phyloP scores from a whole-genome alignment of 2,797 vertebrate genomes.

The Premnoplex brunnescens region DNA sequence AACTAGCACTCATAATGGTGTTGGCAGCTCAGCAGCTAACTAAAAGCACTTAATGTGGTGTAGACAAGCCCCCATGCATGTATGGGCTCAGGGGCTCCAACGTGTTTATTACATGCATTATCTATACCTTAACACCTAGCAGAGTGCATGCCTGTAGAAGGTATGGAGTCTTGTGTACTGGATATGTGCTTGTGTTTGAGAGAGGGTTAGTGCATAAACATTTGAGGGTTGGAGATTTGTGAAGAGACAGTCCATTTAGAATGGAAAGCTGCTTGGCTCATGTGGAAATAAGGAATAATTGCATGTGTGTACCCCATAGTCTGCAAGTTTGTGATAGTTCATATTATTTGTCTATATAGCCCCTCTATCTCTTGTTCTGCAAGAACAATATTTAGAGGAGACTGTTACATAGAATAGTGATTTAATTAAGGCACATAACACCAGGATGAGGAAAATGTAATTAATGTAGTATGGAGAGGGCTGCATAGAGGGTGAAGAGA shows the following conservation, averaged over 20 bases:
- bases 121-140: background rate
- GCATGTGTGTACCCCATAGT: fast-evolving
- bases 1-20: background rate
- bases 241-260: fast-evolving
- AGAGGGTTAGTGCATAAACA: background rate
- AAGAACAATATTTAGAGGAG: background rate
- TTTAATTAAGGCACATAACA: background rate
- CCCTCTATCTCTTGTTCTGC: background rate
- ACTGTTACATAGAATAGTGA: background rate
- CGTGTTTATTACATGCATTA: background rate
- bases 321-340: background rate
- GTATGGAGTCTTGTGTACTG: background rate
- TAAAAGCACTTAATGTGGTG: background rate
- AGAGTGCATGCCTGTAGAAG: background rate
- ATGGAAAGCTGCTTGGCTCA: background rate
- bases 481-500: background rate
- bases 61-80: background rate
- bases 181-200: background rate
- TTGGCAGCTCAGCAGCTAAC: background rate
- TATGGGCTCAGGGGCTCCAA: background rate
- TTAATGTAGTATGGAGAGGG: background rate
- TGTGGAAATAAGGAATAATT: background rate
- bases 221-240: background rate
- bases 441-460: background rate
- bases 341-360: background rate